Evolutionary conservation across 2,888 invertebrate species (phyloP), one percentile per base, ranked within the genome.

Genomic region (Eupithecia pulchellata): DNA sequence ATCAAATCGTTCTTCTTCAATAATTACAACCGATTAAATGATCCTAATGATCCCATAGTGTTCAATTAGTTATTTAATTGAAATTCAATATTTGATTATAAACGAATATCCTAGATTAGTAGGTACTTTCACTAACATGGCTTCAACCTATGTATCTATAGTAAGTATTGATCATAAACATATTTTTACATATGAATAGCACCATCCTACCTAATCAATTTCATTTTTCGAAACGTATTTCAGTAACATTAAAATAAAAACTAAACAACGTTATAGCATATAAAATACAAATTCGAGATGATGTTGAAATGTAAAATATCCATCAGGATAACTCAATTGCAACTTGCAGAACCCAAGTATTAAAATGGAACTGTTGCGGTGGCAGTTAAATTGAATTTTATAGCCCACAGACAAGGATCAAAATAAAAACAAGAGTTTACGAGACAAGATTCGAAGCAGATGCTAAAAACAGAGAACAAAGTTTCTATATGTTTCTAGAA

Each of bases 301-400:
- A 61, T 61, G 20, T 29, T 63, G 29, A 17, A 29, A 63, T 63
- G 34, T 61, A 61, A 34, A 61, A 25, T 25, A 61, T 61, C 32
- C 61, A 61, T 61, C 25, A 36, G 29, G 17, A 30, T 42, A 34
- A 52, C 55, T 64, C 27, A 29, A 32, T 36, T 42, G 63, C 42
- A 39, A 57, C 30, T 60, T n/a, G n/a, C 27, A 64, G 66, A 69
- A 69, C 61, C 73, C 66, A 70, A 62, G 55, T 70, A 69, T 74
- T 72, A 75, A 75, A 69, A 71, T 69, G 47, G 64, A 71, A 68
- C 75, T 72, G 73, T 73, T 75, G 76, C 69, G 32, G 64, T 52
- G 71, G 25, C 64, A 68, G 64, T 77, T 69, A 75, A 78, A 78
- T 78, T 78, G 74, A 76, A 75, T 74, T 76, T 78, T 76, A 76